Base-by-base conservation (phyloP, 2,888 invertebrate genomes). In the Ophioninae sp. region DNA sequence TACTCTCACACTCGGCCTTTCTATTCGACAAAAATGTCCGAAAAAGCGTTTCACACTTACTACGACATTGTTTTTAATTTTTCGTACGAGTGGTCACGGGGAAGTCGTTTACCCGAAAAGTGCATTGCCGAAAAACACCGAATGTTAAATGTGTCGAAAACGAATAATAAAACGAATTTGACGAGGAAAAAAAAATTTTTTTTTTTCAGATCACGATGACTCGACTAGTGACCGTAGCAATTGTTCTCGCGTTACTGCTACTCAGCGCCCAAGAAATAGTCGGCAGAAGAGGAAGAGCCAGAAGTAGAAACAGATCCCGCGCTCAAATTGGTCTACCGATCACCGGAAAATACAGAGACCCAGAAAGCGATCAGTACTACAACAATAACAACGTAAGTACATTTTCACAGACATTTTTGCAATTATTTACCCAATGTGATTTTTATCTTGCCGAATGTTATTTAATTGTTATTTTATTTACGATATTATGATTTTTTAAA, bases 351-450 rank as follows among this genome's bases (percentile, higher is more conserved):
- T 97, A 97, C 92, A 94, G 97, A 87, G 97, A 98, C 93, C 96
- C 97, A 0, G 97, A 98, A 93, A 97, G 97, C 8, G 97, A 97
- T 93, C 96, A 97, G 91, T 98, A 98, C 92, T 98, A 98, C 93
- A 97, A 97, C 90, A 97, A 97, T 89, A 96, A 97, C 86, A 96
- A 97, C 92, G 97, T 97, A 20, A 73, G 67, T 79, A 30, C 63
- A 63, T 37, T 44, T 5, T 20, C 39, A 3, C 9, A 56, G 9
- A 69, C 0, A 2, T 37, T 44, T 75, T 10, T 88, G 90, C 59
- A 30, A 30, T 30, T 3, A 30, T 30, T 30, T 30, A 3, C 30
- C 2, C 30, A 30, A 30, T 30, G 2, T 30, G 30, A 30, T 30
- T 30, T 1, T 30, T 30, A 30, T 30, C 3, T 30, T 30, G 30